A percentile compares a stretch with the other conserved stretches of the same genome.
Evolutionary conservation across 2,888 invertebrate genomes (phyloP).

Genomic region (Fragum sueziense): DNA sequence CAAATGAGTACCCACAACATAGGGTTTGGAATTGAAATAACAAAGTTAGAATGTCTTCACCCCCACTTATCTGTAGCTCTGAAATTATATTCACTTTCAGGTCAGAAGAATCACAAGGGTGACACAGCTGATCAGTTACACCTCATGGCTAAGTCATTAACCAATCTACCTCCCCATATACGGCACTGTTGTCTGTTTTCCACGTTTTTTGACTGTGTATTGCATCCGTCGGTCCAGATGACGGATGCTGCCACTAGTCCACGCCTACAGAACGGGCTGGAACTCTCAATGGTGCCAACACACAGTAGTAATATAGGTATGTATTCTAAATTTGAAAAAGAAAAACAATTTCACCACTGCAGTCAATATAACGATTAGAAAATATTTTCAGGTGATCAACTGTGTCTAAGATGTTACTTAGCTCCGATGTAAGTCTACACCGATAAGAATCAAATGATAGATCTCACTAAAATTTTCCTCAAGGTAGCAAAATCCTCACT

Average conservation of each 20-base stretch:
- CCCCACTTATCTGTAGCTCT: too few relatives aligned
- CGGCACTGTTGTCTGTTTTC: conserved; percentile 66
- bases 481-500: too few relatives aligned
- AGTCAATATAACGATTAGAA: too few relatives aligned
- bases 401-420: too few relatives aligned
- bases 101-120: conserved; percentile 40
- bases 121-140: conserved; percentile 36
- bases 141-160: conserved; percentile 54
- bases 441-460: too few relatives aligned
- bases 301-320: conserved; percentile 41
- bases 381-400: too few relatives aligned
- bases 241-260: conserved; percentile 57
- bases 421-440: too few relatives aligned
- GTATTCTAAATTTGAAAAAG: neutral
- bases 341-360: too few relatives aligned
- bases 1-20: too few relatives aligned
- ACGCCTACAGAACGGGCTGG: conserved; percentile 30
- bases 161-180: conserved; percentile 62
- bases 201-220: conserved; percentile 59
- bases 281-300: conserved; percentile 26
- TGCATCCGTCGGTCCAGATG: conserved; percentile 30
- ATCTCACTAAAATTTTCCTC: too few relatives aligned
- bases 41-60: too few relatives aligned
- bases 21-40: too few relatives aligned
- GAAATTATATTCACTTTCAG: conserved; percentile 33